Evolutionary conservation across 2,888 invertebrate species (phyloP).

Genomic region (Crocallis elinguaria): DNA sequence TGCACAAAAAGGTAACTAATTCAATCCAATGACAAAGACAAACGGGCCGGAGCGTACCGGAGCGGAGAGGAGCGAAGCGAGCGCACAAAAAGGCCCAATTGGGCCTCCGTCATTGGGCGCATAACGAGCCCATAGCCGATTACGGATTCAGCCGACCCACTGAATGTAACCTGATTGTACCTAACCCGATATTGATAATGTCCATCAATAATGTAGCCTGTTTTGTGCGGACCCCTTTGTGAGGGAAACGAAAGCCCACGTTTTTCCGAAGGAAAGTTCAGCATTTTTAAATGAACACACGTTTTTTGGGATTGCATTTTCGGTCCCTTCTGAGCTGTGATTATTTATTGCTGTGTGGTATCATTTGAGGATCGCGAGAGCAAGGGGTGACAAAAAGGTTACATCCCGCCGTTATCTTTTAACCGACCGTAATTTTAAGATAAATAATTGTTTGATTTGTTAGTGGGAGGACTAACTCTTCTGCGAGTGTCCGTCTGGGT

Average conservation of each 20-base stretch:
- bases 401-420: too few relatives aligned
- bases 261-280: slow-evolving; percentile 7
- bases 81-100: slow-evolving; percentile 31
- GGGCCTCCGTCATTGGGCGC: slow-evolving; percentile 11
- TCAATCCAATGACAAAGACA: slow-evolving; percentile 14
- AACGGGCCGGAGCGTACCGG: slow-evolving; percentile 4
- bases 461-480: too few relatives aligned
- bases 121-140: slow-evolving; percentile 25
- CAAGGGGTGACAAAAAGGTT: neutral
- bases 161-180: slow-evolving; percentile 23
- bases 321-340: neutral
- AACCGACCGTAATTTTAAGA: too few relatives aligned
- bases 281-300: slow-evolving; percentile 10
- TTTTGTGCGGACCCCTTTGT: slow-evolving; percentile 15
- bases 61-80: slow-evolving; percentile 4
- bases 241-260: slow-evolving; percentile 9
- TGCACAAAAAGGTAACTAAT: slow-evolving; percentile 13
- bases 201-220: slow-evolving; percentile 25
- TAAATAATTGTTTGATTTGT: too few relatives aligned
- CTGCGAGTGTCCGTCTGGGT: too few relatives aligned
- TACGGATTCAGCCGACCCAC: slow-evolving; percentile 19
- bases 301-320: neutral
- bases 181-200: slow-evolving; percentile 32
- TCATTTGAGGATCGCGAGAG: neutral
- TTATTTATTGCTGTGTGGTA: neutral